Conservation (phyloP, 2,888 invertebrate species). For the Lymantria monacha region DNA sequence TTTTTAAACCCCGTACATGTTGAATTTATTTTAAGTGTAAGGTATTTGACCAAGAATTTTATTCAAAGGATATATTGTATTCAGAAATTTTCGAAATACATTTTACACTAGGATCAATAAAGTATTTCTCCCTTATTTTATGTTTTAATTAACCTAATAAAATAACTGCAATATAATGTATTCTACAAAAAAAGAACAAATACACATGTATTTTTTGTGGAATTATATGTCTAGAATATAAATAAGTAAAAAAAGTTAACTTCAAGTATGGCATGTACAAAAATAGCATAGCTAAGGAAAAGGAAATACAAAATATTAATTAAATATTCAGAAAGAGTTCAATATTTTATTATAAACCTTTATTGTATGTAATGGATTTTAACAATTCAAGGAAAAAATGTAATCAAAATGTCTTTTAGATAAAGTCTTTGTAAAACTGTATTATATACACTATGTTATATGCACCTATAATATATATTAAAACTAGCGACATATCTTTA, state of each 20-base stretch:
- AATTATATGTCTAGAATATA: conserved; percentile 30
- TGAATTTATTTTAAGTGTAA: conserved; percentile 71
- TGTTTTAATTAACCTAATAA: conserved; percentile 49
- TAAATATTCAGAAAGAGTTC: conserved; percentile 37
- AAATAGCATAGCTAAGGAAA: conserved; percentile 31
- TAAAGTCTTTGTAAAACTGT: conserved; percentile 29
- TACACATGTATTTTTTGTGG: conserved; percentile 24
- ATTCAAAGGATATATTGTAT: conserved; percentile 76
- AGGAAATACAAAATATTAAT: conserved; percentile 35
- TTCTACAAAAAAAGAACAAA: background rate
- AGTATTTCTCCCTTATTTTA: conserved; percentile 69
- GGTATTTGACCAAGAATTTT: conserved; percentile 77
- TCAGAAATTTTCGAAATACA: conserved; percentile 79
- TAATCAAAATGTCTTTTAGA: conserved; percentile 32
- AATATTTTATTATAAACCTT: conserved; percentile 39
- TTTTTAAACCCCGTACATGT: conserved; percentile 54
- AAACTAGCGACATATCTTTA: conserved; percentile 28
- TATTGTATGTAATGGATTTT: conserved; percentile 14
- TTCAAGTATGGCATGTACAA: conserved; percentile 34
- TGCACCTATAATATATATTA: conserved; percentile 12
- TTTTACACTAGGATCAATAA: conserved; percentile 82
- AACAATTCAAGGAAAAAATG: conserved; percentile 18
- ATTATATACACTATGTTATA: conserved; percentile 3
- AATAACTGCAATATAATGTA: background rate
- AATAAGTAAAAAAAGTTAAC: conserved; percentile 26